Conservation (phyloP, 35 echinoderm and acorn worm species). For the Patiria miniata region DNA sequence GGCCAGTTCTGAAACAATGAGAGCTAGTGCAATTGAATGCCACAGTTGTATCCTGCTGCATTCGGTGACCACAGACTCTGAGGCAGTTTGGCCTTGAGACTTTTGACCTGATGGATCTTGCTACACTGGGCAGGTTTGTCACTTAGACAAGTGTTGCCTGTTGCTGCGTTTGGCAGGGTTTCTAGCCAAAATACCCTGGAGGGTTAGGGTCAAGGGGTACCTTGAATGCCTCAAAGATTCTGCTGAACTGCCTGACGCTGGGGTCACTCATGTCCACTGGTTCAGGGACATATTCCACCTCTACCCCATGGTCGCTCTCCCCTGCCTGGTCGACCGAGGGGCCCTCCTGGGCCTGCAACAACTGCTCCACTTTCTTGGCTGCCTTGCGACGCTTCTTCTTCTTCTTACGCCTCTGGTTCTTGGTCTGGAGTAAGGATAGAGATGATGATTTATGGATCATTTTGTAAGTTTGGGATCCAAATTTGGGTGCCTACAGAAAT, state of each 20-base stretch:
- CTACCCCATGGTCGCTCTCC: conserved; percentile 46
- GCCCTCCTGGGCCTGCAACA: conserved; percentile 21
- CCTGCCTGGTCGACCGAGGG: conserved; percentile 39
- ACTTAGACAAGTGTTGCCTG: too few relatives aligned
- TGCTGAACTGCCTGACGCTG: conserved; percentile 72
- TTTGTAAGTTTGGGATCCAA: too few relatives aligned
- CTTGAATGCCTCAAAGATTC: conserved; percentile 96
- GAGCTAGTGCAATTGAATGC: too few relatives aligned
- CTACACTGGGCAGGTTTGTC: too few relatives aligned
- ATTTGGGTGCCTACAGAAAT: neutral
- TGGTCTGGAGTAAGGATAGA: conserved; percentile 54
- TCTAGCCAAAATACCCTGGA: too few relatives aligned
- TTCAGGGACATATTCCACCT: conserved; percentile 88
- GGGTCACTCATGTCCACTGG: conserved; percentile 76
- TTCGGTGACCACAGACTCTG: too few relatives aligned
- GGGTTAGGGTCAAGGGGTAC: conserved; percentile 26
- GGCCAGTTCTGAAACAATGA: too few relatives aligned
- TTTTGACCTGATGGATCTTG: too few relatives aligned
- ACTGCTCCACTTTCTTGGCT: conserved; percentile 61
- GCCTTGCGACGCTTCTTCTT: conserved; percentile 91
- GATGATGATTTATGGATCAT: neutral
- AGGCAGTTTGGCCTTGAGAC: too few relatives aligned
- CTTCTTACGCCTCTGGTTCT: conserved; percentile 88
- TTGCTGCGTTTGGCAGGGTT: too few relatives aligned
- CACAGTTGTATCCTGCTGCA: too few relatives aligned